These are phyloP conservation scores for Girardinus metallicus DNA, from an alignment of 2,797 vertebrate species.

Conservation along the genomic window DNA sequence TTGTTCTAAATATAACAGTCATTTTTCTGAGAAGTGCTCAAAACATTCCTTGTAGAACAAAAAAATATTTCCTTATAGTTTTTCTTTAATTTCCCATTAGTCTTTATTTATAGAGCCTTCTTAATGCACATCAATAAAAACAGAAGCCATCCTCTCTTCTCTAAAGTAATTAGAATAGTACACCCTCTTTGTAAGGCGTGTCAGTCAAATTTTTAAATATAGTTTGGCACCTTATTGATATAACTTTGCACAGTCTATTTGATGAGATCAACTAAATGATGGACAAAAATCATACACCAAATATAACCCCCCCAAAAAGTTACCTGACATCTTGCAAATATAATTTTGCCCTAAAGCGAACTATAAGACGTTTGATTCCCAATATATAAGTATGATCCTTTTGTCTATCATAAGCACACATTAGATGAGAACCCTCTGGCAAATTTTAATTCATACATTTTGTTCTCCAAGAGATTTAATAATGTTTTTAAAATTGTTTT, in stretches of 20 bases:
- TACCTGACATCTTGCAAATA: not conserved
- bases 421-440: not conserved
- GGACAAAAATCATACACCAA: too few species aligned
- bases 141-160: not conserved
- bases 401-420: not conserved
- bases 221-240: not conserved
- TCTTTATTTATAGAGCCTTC: not conserved
- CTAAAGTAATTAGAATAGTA: not conserved
- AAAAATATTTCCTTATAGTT: not conserved
- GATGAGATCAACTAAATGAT: too few species aligned
- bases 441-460: not conserved
- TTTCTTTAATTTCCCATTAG: not conserved
- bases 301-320: not conserved
- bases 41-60: not conserved
- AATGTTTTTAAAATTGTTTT: not conserved
- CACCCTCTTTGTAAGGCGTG: too few species aligned
- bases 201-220: not conserved
- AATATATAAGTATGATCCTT: not conserved
- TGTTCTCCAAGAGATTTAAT: not conserved
- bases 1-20: not conserved
- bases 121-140: not conserved
- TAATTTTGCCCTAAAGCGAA: not conserved
- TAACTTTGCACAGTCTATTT: not conserved
- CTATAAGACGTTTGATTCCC: not conserved
- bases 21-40: not conserved